phyloP scores from a whole-genome alignment of 2,888 invertebrate genomes.

The Acholoe squamosa region DNA sequence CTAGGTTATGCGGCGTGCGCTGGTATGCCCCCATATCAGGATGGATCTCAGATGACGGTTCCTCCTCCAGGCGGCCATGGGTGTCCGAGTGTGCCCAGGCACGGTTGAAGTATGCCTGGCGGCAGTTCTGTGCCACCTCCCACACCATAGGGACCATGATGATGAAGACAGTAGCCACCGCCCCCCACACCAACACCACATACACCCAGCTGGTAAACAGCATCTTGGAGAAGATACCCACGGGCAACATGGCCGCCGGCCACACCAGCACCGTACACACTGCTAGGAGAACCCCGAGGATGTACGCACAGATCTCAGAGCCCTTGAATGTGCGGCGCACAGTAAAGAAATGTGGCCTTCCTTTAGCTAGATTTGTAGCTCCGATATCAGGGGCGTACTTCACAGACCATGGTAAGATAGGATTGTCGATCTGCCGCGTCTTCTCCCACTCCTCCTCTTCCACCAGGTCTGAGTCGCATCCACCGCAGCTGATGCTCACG shows the following conservation, averaged over 20 bases:
- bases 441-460: constrained; percentile 71
- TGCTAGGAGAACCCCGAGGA: constrained; percentile 69
- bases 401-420: constrained; percentile 70
- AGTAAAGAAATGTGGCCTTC: constrained; percentile 70
- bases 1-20: too few species aligned
- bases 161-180: constrained; percentile 66
- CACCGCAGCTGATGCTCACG: constrained; percentile 69
- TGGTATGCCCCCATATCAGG: not conserved
- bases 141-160: constrained; percentile 67
- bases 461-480: constrained; percentile 67
- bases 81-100: constrained; percentile 65
- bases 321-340: constrained; percentile 68
- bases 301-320: constrained; percentile 70
- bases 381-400: constrained; percentile 70
- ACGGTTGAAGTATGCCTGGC: constrained; percentile 69
- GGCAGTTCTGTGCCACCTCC: constrained; percentile 67
- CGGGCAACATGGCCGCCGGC: constrained; percentile 70
- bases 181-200: constrained; percentile 66
- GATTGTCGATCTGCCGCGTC: constrained; percentile 70
- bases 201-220: constrained; percentile 65
- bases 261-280: constrained; percentile 68
- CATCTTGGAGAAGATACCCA: constrained; percentile 40
- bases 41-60: not conserved
- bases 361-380: constrained; percentile 62
- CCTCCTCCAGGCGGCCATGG: constrained; percentile 62